Percentiles rank a stretch among this genome's conserved stretches.
phyloP scores from a whole-genome alignment of 2,888 invertebrate species.

The Eumacrocentrus americanus region DNA sequence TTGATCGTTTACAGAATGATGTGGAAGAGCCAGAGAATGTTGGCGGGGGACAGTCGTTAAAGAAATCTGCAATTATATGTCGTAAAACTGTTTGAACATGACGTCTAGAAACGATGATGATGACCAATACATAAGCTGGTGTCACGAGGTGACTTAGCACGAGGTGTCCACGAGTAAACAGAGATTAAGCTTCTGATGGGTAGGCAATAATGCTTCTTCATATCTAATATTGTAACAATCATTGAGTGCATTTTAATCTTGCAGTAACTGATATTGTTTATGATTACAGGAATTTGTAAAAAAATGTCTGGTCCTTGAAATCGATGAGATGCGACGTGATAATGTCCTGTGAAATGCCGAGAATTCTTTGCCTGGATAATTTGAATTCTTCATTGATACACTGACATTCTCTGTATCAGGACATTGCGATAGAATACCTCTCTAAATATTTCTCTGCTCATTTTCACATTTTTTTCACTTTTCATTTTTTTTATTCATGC shows the following conservation, averaged over 20 bases:
- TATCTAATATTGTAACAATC: background rate
- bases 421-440: background rate
- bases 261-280: background rate
- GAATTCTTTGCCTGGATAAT: background rate
- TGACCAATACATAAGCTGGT: conserved; percentile 2
- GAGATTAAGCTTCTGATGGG: background rate
- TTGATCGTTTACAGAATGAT: background rate
- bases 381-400: background rate
- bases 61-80: conserved; percentile 6
- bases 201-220: background rate
- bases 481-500: background rate
- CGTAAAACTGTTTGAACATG: conserved; percentile 19
- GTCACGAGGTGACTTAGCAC: background rate
- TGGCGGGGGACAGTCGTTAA: background rate
- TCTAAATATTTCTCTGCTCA: background rate
- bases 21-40: background rate
- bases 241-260: background rate
- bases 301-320: background rate
- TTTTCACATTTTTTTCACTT: background rate
- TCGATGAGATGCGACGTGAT: background rate
- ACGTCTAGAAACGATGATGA: conserved; percentile 8
- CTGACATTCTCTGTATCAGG: background rate
- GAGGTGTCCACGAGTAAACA: background rate
- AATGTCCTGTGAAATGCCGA: background rate
- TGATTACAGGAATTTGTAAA: background rate